Evolutionary conservation across 2,113 vertebrate species (phyloP), one percentile per base, ranked within the genome.

Genomic region (Elgaria multicarinata): DNA sequence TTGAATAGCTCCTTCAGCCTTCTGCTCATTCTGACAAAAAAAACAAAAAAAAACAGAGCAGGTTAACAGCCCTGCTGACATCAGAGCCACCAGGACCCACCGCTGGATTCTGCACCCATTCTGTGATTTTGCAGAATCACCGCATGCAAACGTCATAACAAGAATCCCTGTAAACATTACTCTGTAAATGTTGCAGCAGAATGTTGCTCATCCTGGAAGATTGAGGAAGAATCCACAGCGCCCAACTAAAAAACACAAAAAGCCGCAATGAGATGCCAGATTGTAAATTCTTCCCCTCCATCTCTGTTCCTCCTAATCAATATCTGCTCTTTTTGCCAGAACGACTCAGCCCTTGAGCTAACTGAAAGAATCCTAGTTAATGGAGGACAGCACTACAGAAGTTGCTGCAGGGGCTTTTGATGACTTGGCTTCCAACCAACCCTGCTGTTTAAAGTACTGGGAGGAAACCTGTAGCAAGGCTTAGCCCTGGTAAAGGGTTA

Each of bases 281-380:
- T 31, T 69, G 64, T 79, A 69, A 67, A 79, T 87, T 80, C 64
- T 79, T 80, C 44, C 3, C 64, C 62, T 79, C 44, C 42, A 53
- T 79, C 86, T 79, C 86, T n/a, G 50, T 46, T 36, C 86, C 24
- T 69, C 18, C 64, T 69, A 39, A 87, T 87, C 86, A 80, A 87
- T 87, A 87, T 39, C 33, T 80, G 44, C 44, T 55, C 76, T 64
- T 69, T 80, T 87, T 87, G 76, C 76, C 86, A 87, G 86, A 87
- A 79, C 2, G 24, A 24, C 64, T 20, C 39, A 78, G 42, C 42
- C 55, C 33, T n/a, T 79, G 42, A 79, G 74, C 75, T n/a, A 78
- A 87, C 66, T 50, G 44, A 79, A 87, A 67, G 76, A 53, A 67
- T 79, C 62, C 33, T 50, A 36, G 58, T 79, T 79, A 79, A 79